Percentiles rank a stretch among this genome's conserved stretches.
These are phyloP conservation scores for Centruroides sculpturatus DNA, from an alignment of 1,140 invertebrate species.

Conservation along the genomic window DNA sequence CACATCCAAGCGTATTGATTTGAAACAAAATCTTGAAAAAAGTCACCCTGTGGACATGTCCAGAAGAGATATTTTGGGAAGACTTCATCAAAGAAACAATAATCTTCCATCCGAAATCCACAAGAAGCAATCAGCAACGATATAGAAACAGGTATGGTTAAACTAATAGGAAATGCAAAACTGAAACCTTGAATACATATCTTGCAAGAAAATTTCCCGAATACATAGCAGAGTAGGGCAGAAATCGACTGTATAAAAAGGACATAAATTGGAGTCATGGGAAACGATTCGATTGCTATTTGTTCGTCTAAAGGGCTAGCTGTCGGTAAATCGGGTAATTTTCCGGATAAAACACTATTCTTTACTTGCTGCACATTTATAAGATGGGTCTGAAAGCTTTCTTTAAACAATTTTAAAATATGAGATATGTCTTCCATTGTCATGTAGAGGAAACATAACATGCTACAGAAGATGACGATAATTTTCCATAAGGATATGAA, in stretches of 20 bases:
- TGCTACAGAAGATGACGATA: slow-evolving; percentile 29
- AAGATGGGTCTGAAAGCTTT: slow-evolving; percentile 46
- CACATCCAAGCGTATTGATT: slow-evolving; percentile 26
- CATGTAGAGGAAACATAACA: slow-evolving; percentile 49
- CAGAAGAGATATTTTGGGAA: slow-evolving; percentile 82
- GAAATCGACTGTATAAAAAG: slow-evolving; percentile 64
- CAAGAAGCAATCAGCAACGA: slow-evolving; percentile 77
- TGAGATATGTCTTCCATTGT: slow-evolving; percentile 59
- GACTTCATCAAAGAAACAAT: slow-evolving; percentile 69
- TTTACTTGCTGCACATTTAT: slow-evolving; percentile 8
- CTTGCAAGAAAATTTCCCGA: slow-evolving; percentile 89
- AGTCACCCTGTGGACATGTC: slow-evolving; percentile 60
- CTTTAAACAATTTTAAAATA: slow-evolving; percentile 56
- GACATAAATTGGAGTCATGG: slow-evolving; percentile 46
- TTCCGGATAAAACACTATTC: neutral
- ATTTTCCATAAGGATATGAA: slow-evolving; percentile 28
- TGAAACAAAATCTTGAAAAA: slow-evolving; percentile 25
- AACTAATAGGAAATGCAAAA: slow-evolving; percentile 84
- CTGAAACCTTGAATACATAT: slow-evolving; percentile 70
- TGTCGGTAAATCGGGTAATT: slow-evolving; percentile 16
- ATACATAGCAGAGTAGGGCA: slow-evolving; percentile 76
- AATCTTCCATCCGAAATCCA: slow-evolving; percentile 65
- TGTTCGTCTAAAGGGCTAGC: slow-evolving; percentile 14
- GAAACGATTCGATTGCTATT: slow-evolving; percentile 13
- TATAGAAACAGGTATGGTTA: slow-evolving; percentile 77